A percentile compares a stretch with the other conserved stretches of the same genome.
Evolutionary conservation across 2,797 vertebrate genomes (phyloP).

Genomic region (Chiroxiphia lanceolata): DNA sequence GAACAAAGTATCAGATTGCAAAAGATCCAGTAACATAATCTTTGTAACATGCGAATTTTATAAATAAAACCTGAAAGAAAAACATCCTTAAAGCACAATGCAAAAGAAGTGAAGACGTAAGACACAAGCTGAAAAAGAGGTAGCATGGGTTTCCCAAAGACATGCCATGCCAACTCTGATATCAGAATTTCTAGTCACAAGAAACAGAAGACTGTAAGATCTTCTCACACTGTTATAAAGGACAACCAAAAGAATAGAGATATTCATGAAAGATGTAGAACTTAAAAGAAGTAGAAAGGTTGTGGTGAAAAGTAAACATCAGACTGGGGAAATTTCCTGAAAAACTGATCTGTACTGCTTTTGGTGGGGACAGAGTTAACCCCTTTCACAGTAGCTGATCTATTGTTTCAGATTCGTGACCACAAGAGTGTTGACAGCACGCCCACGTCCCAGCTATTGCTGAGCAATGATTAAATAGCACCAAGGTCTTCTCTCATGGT

Average conservation of each 20-base stretch:
- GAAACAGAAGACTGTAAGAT: not conserved
- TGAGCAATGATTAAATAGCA: not conserved
- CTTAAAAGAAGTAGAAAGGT: not conserved
- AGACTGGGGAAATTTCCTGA: not conserved
- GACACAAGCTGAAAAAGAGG: not conserved
- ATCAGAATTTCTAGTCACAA: not conserved
- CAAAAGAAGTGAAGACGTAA: not conserved
- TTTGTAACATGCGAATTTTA: not conserved
- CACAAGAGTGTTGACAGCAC: rapidly evolving
- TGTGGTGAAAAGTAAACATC: not conserved
- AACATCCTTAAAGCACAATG: not conserved
- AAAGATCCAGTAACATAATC: not conserved
- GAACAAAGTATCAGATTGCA: not conserved
- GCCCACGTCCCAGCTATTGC: not conserved
- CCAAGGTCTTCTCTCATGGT: not conserved
- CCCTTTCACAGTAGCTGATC: not conserved
- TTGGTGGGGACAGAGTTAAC: not conserved
- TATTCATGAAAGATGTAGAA: not conserved
- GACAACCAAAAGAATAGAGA: not conserved
- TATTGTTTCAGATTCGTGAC: not conserved
- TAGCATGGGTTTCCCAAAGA: not conserved
- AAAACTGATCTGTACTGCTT: not conserved
- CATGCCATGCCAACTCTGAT: not conserved
- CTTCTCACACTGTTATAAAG: not conserved
- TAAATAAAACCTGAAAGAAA: not conserved